Evolutionary conservation across 2,888 invertebrate genomes (phyloP).

Genomic region (Acanthosoma haemorrhoidale): DNA sequence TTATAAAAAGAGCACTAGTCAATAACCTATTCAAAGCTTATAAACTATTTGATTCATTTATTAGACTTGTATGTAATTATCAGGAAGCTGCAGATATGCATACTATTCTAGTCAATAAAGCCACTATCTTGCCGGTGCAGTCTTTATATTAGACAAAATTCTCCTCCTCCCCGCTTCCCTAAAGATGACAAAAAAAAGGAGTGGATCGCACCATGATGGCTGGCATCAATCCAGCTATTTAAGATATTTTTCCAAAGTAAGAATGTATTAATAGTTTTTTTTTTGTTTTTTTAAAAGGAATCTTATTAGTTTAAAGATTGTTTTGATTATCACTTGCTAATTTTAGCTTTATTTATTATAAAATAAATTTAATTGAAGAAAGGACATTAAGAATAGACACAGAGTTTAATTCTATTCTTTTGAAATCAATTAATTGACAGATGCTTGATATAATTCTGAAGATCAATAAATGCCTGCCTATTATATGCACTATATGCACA

Average conservation of each 20-base stretch:
- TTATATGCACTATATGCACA: too few species aligned
- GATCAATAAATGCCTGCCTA: too few species aligned
- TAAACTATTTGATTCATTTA: neutral
- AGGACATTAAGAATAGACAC: neutral
- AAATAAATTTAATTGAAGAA: neutral
- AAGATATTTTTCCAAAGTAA: too few species aligned
- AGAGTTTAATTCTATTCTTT: neutral
- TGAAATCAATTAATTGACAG: neutral
- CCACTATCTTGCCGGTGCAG: conserved; percentile 1
- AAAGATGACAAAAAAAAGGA: neutral
- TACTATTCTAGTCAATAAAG: conserved; percentile 9
- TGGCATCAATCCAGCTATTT: too few species aligned
- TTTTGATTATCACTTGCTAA: conserved; percentile 11
- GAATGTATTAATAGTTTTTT: neutral
- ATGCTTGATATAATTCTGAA: too few species aligned
- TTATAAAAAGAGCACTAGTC: neutral
- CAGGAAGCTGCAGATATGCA: neutral
- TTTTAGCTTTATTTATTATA: conserved; percentile 1
- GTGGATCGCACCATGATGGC: neutral
- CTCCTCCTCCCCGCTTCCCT: neutral
- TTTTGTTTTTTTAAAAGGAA: too few species aligned
- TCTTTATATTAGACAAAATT: conserved; percentile 10
- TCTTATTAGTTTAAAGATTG: conserved; percentile 6
- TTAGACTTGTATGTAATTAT: neutral
- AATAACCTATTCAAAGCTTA: neutral